Base-by-base conservation (phyloP, 2,797 vertebrate species). In the Bryconaethiops microstoma region DNA sequence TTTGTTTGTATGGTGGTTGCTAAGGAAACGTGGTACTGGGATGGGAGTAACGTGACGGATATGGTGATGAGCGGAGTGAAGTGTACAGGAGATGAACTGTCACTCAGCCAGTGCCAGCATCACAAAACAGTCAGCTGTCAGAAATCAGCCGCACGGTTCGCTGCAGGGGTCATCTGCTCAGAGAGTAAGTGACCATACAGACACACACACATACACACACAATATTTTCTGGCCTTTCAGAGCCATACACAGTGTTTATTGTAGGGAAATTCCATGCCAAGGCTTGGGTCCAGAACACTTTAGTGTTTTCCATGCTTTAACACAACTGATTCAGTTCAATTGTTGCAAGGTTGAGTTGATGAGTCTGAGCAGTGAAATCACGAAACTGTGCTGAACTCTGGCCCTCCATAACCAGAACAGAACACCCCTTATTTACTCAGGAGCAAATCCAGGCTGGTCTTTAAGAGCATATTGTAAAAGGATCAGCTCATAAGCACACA, bases 1-100 rank as follows among this genome's bases (percentile, higher is more conserved):
- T 21, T 48, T 86, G 40, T 87, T 74, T 85, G 77, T 86, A 39
- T 87, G 65, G 2, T 84, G 52, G 52, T 57, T 86, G 57, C 12
- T 78, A 93, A 99, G 98, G 98, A 99, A 93, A 99, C 98, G 0
- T 99, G 98, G 98, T 99, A 99, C 92, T 99, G 97, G 97, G 97
- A 99, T 0, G 93, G 95, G 82, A 97, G 96, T 82, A 99, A 98
- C 0, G 91, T 95, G 82, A 98, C 97, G 0, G 95, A 97, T 80
- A 96, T 99, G 96, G 93, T 96, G 72, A 88, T 97, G 94, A 99
- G 98, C 0, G 98, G 98, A 0, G 95, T 99, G 77, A 98, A 92
- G 86, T 99, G 98, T n/a, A 88, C 88, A 0, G 98, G 98, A 7
- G 93, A 80, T 0, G 98, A 99, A 91, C 94, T 98, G 93, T 90